Evolutionary conservation across 2,797 vertebrate genomes (phyloP), one percentile per base, ranked within the genome.

Genomic region (Microctenopoma steveboyesi): DNA sequence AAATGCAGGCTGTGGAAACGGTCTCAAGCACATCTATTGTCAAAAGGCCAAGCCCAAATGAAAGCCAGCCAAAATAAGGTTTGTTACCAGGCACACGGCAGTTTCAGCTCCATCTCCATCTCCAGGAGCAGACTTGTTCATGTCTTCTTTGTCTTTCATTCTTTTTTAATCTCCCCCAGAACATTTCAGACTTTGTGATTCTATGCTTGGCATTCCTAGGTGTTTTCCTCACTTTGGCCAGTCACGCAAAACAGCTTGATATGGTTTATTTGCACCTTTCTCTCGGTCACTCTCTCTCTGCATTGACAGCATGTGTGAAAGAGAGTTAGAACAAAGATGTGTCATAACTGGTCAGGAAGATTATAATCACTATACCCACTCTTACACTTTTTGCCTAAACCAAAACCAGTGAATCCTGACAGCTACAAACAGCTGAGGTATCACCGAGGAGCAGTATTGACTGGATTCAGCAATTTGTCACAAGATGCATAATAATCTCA

Each of bases 41-140:
- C 85, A 84, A 89, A 88, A 83, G 83, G 80, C 87, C 79, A 88
- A 78, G 50, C 25, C 54, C 64, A 67, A 80, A 89, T 84, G 78
- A 88, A 86, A 87, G 81, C 64, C 75, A 80, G 85, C 74, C 66
- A 76, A 87, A 83, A 87, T 66, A 60, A 76, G 54, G 48, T 64
- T 74, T 76, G 87, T 87, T 89, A 81, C 86, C 80, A 85, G 81
- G 85, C n/a, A n/a, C 74, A 82, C 49, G 69, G 62, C 51, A 42
- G 69, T 76, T 77, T 81, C 75, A 76, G 40, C n/a, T n/a, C n/a
- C n/a, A n/a, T n/a, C 77, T 61, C 18, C 27, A 43, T 83, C 89
- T 88, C 83, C 37, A 72, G 86, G 81, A 81, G 64, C 58, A 60
- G 27, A 51, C 72, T 74, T 56, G 64, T 86, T 84, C 83, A 47